Evolutionary conservation across 2,888 invertebrate genomes (phyloP).

Genomic region (Aradus depressus): DNA sequence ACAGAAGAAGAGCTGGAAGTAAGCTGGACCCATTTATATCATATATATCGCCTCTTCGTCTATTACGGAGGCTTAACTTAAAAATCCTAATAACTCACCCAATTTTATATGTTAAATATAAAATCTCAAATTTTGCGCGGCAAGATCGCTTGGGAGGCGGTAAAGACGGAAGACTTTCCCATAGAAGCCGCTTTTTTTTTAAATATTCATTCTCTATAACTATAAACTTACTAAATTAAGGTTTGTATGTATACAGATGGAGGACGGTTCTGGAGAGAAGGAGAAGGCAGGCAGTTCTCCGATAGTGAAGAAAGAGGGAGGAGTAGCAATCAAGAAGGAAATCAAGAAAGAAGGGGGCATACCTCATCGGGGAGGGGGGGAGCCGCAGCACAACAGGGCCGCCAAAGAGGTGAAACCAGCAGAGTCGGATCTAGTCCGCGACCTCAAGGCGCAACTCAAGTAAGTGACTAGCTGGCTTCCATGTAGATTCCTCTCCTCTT

Average conservation of each 20-base stretch:
- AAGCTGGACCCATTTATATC: constrained; percentile 2
- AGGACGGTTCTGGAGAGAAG: constrained; percentile 23
- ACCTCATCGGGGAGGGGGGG: constrained; percentile 30
- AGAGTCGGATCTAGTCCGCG: constrained; percentile 59
- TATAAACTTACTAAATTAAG: background rate
- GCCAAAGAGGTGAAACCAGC: constrained; percentile 48
- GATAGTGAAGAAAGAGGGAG: constrained; percentile 34
- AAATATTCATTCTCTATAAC: background rate
- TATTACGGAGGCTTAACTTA: no score
- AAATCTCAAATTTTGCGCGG: background rate
- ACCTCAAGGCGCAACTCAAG: constrained; percentile 87
- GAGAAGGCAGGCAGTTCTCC: constrained; percentile 37
- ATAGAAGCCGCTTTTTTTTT: no score
- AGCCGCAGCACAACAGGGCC: constrained; percentile 41
- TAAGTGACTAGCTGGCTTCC: no score
- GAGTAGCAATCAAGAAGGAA: constrained; percentile 27
- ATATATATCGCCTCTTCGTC: no score
- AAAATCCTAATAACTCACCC: no score
- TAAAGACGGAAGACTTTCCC: no score
- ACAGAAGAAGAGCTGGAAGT: constrained; percentile 38
- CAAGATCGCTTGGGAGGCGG: no score
- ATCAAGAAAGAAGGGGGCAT: constrained; percentile 38
- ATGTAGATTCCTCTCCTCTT: no score
- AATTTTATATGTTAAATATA: background rate
- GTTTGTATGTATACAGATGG: background rate